These are phyloP conservation scores for Andrena dorsata DNA, from an alignment of 2,888 invertebrate species.

Conservation along the genomic window DNA sequence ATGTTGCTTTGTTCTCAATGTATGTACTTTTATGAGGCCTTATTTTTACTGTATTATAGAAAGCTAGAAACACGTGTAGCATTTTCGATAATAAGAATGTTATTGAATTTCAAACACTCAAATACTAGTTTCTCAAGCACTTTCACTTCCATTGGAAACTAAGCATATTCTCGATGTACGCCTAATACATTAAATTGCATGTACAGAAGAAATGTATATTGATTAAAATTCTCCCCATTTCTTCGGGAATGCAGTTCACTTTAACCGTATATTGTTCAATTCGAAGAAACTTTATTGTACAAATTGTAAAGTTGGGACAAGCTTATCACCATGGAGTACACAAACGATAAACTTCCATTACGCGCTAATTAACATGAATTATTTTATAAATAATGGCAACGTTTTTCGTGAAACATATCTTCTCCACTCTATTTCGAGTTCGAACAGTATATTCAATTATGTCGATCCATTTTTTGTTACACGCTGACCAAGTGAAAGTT, in stretches of 20 bases:
- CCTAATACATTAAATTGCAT: too few species aligned
- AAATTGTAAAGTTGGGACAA: conserved; percentile 65
- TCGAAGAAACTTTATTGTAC: conserved; percentile 66
- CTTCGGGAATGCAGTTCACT: neutral
- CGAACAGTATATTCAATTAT: conserved; percentile 16
- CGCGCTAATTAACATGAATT: conserved; percentile 56
- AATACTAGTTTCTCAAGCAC: too few species aligned
- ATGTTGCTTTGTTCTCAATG: too few species aligned
- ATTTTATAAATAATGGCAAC: conserved; percentile 48
- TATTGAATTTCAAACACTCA: too few species aligned
- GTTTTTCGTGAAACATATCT: conserved; percentile 12
- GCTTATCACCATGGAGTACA: conserved; percentile 57
- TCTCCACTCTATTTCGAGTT: neutral
- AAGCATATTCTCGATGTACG: too few species aligned
- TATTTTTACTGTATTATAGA: too few species aligned
- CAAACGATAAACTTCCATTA: conserved; percentile 58
- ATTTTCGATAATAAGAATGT: too few species aligned
- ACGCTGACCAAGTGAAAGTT: neutral
- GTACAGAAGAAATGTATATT: too few species aligned
- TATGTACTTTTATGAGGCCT: too few species aligned
- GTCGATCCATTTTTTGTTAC: neutral
- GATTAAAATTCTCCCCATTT: too few species aligned
- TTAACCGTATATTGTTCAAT: conserved; percentile 4
- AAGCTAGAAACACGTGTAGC: too few species aligned
- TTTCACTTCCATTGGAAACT: too few species aligned